Evolutionary conservation across 2,113 vertebrate genomes (phyloP).

Genomic region (Cynoglossus semilaevis): DNA sequence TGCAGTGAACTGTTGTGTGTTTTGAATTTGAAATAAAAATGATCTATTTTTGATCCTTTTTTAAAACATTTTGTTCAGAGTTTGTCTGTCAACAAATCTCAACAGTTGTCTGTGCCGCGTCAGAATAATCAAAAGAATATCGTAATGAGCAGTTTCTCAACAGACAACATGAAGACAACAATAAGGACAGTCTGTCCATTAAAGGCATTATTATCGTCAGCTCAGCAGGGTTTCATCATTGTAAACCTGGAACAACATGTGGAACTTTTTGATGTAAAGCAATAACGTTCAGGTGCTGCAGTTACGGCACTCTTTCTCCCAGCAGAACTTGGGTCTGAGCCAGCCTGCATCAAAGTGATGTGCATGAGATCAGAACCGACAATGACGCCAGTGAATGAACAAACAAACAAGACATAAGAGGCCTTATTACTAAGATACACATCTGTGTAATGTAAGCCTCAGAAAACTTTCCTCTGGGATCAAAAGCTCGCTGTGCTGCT

Average conservation of each 20-base stretch:
- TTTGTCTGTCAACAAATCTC: conserved; percentile 2
- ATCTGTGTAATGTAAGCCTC: not conserved
- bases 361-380: not conserved
- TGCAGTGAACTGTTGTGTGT: conserved; percentile 54
- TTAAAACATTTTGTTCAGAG: not conserved
- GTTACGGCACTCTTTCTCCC: conserved; percentile 33
- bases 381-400: not conserved
- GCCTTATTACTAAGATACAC: conserved; percentile 8
- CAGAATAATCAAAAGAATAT: too few relatives aligned
- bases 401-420: conserved; percentile 3
- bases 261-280: conserved; percentile 34
- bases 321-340: conserved; percentile 7
- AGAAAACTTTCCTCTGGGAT: not conserved
- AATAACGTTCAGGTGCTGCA: conserved; percentile 51
- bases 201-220: too few relatives aligned
- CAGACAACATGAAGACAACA: too few relatives aligned
- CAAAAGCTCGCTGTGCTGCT: conserved; percentile 1
- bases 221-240: not conserved
- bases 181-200: conserved; percentile 38
- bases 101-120: conserved; percentile 12
- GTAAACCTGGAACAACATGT: not conserved
- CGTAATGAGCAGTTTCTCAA: too few relatives aligned
- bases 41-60: conserved; percentile 41
- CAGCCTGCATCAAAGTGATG: conserved; percentile 1
- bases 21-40: conserved; percentile 75